A percentile compares a stretch with the other conserved stretches of the same genome.
Evolutionary conservation across 2,888 invertebrate species (phyloP).

Genomic region (Anorthoa munda): DNA sequence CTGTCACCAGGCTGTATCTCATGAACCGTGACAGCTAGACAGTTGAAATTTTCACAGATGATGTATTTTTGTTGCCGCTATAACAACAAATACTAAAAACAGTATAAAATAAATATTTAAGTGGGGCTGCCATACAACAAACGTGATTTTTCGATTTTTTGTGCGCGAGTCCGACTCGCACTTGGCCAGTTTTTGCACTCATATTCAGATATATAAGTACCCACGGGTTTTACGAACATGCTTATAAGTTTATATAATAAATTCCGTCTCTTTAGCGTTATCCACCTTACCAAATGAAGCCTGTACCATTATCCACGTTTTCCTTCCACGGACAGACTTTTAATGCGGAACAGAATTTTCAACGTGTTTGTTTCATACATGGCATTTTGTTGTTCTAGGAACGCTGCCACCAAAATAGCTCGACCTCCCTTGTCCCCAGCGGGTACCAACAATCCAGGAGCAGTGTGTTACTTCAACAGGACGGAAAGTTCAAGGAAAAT

Average conservation of each 20-base stretch:
- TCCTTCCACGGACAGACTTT: constrained; percentile 69
- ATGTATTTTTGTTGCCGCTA: too few species aligned
- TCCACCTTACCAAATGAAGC: constrained; percentile 53
- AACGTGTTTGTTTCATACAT: constrained; percentile 79
- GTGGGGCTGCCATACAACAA: too few species aligned
- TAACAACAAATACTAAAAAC: too few species aligned
- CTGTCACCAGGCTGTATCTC: too few species aligned
- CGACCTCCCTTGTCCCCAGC: constrained; percentile 64
- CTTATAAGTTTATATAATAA: constrained; percentile 14
- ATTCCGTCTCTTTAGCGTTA: constrained; percentile 15
- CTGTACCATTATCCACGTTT: constrained; percentile 67
- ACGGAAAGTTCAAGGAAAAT: constrained; percentile 68
- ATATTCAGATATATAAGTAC: background rate
- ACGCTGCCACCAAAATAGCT: constrained; percentile 65
- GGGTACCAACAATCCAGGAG: constrained; percentile 25
- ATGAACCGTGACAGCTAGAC: too few species aligned
- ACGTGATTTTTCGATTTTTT: too few species aligned
- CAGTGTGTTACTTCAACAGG: constrained; percentile 41
- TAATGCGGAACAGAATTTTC: constrained; percentile 80
- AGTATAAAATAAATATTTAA: too few species aligned
- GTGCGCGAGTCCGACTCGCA: too few species aligned
- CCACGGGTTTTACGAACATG: background rate
- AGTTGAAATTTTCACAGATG: too few species aligned
- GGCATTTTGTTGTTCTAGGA: constrained; percentile 80
- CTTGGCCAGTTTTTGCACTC: too few species aligned